Evolutionary conservation across 2,113 vertebrate genomes (phyloP).

Genomic region (Pitta sordida): DNA sequence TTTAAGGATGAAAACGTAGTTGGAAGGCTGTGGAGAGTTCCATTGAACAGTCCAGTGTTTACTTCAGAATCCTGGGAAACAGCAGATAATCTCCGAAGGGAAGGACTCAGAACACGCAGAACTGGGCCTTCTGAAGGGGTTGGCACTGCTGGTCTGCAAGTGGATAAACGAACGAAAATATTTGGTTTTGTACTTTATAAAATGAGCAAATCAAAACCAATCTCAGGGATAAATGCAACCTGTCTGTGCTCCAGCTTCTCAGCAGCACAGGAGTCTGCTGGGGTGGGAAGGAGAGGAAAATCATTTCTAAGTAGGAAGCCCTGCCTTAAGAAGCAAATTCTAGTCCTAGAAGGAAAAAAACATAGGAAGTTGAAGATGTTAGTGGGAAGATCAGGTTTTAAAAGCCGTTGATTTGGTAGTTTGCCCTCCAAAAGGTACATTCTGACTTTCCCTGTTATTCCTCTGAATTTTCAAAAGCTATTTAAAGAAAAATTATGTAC

Average conservation of each 20-base stretch:
- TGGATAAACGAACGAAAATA: neutral
- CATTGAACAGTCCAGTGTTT: neutral
- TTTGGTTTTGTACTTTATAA: neutral
- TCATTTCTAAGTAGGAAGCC: neutral
- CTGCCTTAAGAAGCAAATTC: neutral
- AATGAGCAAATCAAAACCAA: neutral
- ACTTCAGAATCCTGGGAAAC: fast-evolving
- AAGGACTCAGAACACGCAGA: neutral
- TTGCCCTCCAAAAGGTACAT: neutral
- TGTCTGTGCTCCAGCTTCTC: neutral
- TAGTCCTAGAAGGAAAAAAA: neutral
- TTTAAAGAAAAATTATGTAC: neutral
- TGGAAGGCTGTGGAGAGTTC: neutral
- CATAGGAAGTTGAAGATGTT: neutral
- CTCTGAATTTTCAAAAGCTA: neutral
- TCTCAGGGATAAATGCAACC: neutral
- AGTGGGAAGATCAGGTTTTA: neutral
- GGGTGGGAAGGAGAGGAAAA: neutral
- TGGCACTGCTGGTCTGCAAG: neutral
- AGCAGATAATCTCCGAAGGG: neutral
- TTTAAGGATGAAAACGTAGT: neutral
- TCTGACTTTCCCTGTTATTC: neutral
- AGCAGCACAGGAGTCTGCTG: neutral
- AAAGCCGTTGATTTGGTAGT: neutral
- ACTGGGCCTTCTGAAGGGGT: neutral